Evolutionary conservation across 2,888 invertebrate species (phyloP), one percentile per base, ranked within the genome.

Genomic region (Drosophila formosana): DNA sequence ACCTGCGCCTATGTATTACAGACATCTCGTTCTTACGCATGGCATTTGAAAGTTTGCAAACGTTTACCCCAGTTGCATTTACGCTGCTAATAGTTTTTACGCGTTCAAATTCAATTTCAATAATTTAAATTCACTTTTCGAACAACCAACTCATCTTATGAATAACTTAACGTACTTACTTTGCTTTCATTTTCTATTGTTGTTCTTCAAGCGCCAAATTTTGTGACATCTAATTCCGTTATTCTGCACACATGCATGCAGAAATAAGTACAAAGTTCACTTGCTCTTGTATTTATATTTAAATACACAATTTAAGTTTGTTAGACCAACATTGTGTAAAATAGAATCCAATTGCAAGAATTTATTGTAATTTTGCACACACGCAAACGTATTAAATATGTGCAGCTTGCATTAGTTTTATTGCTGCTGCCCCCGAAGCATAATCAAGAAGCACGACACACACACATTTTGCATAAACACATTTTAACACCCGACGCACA

Each of bases 401-500:
- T 5, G 7, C 28, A 47, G 28, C 26, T 28, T 57, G 26, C 13
- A n/a, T 9, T 37, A 37, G 37, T 37, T 57, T 37, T 37, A n/a
- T 37, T 37, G 37, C 37, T 37, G 37, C 25, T 32, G 13, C 11
- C 5, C 11, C 43, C 41, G 30, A 8, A 32, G 55, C 46, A 11
- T 7, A 18, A 28, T 32, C 6, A 32, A 34, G 32, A 46, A 56
- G 13, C 56, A 34, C 45, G 18, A 34, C 13, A 50, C 46, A 28
- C 43, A 60, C 56, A 46, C 50, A 26, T 47, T 39, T 56, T 50
- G 51, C 50, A 66, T 50, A 51, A 50, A 71, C 47, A 47, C 26
- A 23, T 58, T 39, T 9, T 26, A 13, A 46, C 50, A 63, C 50
- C 50, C 64, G 47, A 39, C 50, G 23, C 51, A 28, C 23, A 64